phyloP scores from a whole-genome alignment of 2,797 vertebrate genomes.

The Gorsachius magnificus region DNA sequence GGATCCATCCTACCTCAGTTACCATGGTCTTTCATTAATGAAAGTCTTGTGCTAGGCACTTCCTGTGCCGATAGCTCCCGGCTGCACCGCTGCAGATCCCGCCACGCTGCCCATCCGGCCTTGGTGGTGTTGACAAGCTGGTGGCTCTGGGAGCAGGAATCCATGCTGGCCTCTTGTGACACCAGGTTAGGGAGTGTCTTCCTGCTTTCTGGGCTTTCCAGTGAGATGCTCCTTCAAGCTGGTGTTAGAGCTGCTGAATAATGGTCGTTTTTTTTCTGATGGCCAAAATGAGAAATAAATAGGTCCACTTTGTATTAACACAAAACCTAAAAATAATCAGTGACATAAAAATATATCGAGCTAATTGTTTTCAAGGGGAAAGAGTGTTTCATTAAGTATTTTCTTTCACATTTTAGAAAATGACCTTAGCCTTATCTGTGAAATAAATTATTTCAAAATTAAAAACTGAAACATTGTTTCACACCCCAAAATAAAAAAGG shows the following conservation, averaged over 20 bases:
- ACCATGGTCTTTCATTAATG: background rate
- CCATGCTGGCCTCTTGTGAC: background rate
- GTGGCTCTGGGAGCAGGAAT: background rate
- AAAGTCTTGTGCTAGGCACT: background rate
- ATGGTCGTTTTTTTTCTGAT: background rate
- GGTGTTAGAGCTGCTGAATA: conserved; percentile 45
- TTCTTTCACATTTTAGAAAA: background rate
- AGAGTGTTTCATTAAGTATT: background rate
- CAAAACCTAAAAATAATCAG: background rate
- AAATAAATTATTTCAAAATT: background rate
- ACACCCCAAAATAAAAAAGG: background rate
- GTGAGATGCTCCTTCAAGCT: background rate
- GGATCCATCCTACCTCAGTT: conserved; percentile 30
- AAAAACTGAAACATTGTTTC: background rate
- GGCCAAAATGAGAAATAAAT: background rate
- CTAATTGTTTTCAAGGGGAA: background rate
- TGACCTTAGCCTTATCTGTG: background rate
- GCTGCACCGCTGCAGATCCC: fast-evolving
- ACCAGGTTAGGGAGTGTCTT: background rate
- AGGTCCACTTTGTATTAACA: background rate
- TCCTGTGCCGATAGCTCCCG: fast-evolving
- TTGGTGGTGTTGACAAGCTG: background rate
- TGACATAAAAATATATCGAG: background rate
- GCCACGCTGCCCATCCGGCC: fast-evolving
- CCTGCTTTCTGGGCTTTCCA: background rate